Evolutionary conservation across 2,113 vertebrate species (phyloP).

Genomic region (Leuciscus idus): DNA sequence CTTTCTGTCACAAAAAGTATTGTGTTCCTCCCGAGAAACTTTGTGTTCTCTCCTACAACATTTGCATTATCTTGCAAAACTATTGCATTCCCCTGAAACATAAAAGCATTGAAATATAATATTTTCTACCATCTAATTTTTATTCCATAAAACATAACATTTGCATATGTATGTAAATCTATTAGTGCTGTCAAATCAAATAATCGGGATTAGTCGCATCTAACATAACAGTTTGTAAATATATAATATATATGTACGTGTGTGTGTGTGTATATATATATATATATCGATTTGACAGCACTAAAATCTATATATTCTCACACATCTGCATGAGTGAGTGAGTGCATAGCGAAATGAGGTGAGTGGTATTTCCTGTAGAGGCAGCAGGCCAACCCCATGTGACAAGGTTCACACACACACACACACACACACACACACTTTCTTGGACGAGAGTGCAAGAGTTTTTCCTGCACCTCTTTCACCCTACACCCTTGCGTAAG

Average conservation of each 20-base stretch:
- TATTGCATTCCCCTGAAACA: neutral
- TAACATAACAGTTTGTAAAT: too few species aligned
- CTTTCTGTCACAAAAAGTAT: neutral
- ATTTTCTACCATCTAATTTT: neutral
- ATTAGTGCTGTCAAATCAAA: too few species aligned
- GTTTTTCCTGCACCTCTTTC: conserved; percentile 49
- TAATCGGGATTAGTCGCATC: too few species aligned
- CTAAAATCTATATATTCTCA: neutral
- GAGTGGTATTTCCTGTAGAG: conserved; percentile 34
- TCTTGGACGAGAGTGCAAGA: conserved; percentile 17
- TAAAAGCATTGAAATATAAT: neutral
- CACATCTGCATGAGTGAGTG: neutral
- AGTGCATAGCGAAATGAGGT: conserved; percentile 4
- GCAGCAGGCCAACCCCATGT: conserved; percentile 40
- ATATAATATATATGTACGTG: too few species aligned
- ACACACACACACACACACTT: neutral
- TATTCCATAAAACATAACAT: neutral
- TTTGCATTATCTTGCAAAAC: neutral
- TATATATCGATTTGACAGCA: too few species aligned
- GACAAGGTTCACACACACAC: conserved; percentile 29
- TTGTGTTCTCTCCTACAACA: neutral
- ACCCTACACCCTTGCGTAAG: conserved; percentile 49
- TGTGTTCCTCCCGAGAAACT: neutral
- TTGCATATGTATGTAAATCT: neutral
- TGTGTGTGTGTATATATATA: too few species aligned